A percentile compares a stretch with the other conserved stretches of the same genome.
Evolutionary conservation across 2,113 vertebrate genomes (phyloP).

Genomic region (Ctenodactylus gundi): DNA sequence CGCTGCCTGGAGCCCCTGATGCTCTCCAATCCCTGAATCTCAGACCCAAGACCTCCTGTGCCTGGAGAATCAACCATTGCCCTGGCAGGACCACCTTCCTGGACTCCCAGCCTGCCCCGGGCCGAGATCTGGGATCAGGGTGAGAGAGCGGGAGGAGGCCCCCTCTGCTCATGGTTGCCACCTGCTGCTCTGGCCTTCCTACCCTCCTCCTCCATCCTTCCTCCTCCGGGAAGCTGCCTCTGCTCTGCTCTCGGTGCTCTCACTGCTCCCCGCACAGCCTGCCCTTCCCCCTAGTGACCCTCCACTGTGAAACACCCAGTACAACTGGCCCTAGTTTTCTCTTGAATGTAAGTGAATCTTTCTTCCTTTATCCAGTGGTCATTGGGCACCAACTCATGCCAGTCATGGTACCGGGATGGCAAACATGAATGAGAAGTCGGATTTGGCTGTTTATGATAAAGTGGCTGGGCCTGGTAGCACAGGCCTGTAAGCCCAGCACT

Average conservation of each 20-base stretch:
- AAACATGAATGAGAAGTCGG: background rate
- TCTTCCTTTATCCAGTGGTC: background rate
- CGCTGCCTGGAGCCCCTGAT: background rate
- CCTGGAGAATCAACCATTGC: background rate
- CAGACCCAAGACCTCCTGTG: background rate
- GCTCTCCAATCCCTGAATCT: background rate
- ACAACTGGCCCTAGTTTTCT: background rate
- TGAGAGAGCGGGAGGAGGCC: too few relatives aligned
- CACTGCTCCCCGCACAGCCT: accelerated
- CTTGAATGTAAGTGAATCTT: background rate
- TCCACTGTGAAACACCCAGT: background rate
- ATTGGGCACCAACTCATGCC: background rate
- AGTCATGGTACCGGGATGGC: background rate
- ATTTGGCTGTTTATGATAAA: background rate
- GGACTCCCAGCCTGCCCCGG: too few relatives aligned
- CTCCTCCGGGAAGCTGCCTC: background rate
- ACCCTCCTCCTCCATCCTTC: background rate
- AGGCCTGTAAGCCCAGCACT: background rate
- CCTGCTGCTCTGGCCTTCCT: background rate
- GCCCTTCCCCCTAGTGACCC: background rate
- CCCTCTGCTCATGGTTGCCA: too few relatives aligned
- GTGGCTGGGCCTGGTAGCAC: background rate
- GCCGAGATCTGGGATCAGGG: background rate
- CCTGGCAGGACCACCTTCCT: background rate
- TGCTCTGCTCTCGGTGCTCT: background rate